phyloP scores from a whole-genome alignment of 1,140 invertebrate species.

The Idris sp. region DNA sequence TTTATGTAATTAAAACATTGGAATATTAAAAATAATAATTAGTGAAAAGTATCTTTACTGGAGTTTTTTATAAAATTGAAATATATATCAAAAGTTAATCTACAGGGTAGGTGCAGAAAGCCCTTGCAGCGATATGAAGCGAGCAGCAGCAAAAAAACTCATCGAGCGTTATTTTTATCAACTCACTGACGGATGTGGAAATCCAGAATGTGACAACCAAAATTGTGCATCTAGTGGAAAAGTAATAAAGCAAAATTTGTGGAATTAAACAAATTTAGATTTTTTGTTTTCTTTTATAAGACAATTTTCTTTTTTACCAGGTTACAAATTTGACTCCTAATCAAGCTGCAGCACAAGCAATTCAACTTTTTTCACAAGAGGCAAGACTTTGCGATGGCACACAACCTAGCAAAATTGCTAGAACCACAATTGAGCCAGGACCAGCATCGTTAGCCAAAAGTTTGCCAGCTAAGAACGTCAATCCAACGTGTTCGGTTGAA shows the following conservation, averaged over 20 bases:
- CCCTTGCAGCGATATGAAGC: conserved; percentile 88
- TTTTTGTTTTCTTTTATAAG: no score
- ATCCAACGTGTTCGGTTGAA: conserved; percentile 75
- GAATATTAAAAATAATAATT: no score
- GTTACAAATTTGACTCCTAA: conserved; percentile 87
- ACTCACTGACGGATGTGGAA: conserved; percentile 93
- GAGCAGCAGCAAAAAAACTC: conserved; percentile 90
- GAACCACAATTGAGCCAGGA: conserved; percentile 78
- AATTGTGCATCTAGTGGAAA: conserved; percentile 93
- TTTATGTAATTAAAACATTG: no score
- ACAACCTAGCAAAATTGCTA: conserved; percentile 85
- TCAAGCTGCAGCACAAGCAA: conserved; percentile 91
- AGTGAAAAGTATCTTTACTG: no score
- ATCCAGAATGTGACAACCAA: conserved; percentile 88
- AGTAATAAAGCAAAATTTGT: no score
- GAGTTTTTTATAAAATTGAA: no score
- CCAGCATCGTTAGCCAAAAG: conserved; percentile 80
- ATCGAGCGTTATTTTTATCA: conserved; percentile 96
- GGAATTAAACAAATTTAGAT: no score
- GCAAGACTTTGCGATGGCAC: conserved; percentile 87
- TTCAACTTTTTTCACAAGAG: conserved; percentile 90
- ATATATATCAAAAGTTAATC: no score
- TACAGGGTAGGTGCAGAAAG: conserved; percentile 76
- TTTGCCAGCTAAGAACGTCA: conserved; percentile 79
- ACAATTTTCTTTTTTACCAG: conserved; percentile 73